Base-by-base conservation (phyloP, 1,140 invertebrate genomes). In the Oscheius sp. region DNA sequence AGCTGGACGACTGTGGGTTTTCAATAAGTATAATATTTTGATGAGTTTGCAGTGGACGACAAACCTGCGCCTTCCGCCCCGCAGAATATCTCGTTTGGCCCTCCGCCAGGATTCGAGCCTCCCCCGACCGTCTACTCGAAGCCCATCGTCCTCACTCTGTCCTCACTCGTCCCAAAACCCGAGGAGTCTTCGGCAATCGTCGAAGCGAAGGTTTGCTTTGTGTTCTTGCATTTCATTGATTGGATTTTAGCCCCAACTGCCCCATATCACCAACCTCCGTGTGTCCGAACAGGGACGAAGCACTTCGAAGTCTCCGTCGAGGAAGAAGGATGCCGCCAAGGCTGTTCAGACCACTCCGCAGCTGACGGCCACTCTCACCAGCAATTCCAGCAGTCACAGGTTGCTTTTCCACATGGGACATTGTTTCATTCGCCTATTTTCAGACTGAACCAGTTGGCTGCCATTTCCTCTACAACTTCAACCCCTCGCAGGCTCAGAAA, bases 1-100 rank as follows among this genome's bases (percentile, higher is more conserved):
- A 74, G 18, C 28, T 74, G 49, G 72, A 74, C 23, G 72, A 74
- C 31, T 42, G 70, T 74, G 32, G 34, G 45, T 15, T 62, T 69
- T 38, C 34, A 42, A 18, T 42, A 15, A 32, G n/a, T 20, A 32
- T 31, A n/a, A 73, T 18, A 26, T 32, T 13, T 23, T 73, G 31
- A 38, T 65, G 20, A 65, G 3, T 65, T 35, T 62, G n/a, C 38
- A 32, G 31, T 34, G 10, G 55, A 62, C 20, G 46, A 66, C 26
- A 64, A 26, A 4, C 45, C 18, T n/a, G 46, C n/a, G 32, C 4
- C 18, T 10, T 23, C 23, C 4, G 10, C 10, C 55, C 10, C 23
- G 20, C 58, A 59, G 58, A 62, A 10, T 67, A 13, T 62, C 20
- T 67, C 64, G 49, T 46, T 15, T 18, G 64, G 38, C 4, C 55